phyloP scores from a whole-genome alignment of 2,797 vertebrate genomes.

The Lutjanus campechanus region DNA sequence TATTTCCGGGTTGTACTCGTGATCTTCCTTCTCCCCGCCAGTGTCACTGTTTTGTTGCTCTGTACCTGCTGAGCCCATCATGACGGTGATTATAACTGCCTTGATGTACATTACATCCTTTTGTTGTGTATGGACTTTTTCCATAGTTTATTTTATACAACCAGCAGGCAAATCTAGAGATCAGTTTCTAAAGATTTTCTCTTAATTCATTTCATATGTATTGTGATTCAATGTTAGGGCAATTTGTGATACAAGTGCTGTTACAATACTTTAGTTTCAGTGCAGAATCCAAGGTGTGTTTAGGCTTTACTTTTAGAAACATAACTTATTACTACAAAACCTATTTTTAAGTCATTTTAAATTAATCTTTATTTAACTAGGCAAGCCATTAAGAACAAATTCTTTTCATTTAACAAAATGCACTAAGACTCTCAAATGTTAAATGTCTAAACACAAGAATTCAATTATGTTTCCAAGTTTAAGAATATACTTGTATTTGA shows the following conservation, averaged over 20 bases:
- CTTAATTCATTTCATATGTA: background rate
- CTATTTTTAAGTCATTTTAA: too few relatives aligned
- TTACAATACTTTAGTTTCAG: background rate
- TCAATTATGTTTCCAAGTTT: too few relatives aligned
- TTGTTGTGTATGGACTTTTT: background rate
- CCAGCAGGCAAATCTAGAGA: too few relatives aligned
- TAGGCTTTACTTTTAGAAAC: background rate
- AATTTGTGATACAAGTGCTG: background rate
- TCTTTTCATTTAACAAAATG: background rate
- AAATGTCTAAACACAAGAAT: background rate
- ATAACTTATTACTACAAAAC: background rate
- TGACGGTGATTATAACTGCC: too few relatives aligned
- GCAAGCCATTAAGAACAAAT: background rate
- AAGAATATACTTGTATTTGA: too few relatives aligned
- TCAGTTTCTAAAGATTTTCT: background rate
- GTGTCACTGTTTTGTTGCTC: background rate
- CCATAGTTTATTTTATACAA: background rate
- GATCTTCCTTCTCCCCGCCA: too few relatives aligned
- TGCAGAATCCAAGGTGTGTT: too few relatives aligned
- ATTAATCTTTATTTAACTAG: too few relatives aligned
- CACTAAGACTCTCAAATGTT: background rate
- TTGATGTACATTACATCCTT: background rate
- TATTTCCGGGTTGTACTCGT: conserved; percentile 46
- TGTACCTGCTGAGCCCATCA: background rate
- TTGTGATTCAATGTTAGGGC: background rate